Percentiles rank a stretch among this genome's conserved stretches.
These are phyloP conservation scores for Luperina testacea DNA, from an alignment of 2,888 invertebrate species.

Conservation along the genomic window DNA sequence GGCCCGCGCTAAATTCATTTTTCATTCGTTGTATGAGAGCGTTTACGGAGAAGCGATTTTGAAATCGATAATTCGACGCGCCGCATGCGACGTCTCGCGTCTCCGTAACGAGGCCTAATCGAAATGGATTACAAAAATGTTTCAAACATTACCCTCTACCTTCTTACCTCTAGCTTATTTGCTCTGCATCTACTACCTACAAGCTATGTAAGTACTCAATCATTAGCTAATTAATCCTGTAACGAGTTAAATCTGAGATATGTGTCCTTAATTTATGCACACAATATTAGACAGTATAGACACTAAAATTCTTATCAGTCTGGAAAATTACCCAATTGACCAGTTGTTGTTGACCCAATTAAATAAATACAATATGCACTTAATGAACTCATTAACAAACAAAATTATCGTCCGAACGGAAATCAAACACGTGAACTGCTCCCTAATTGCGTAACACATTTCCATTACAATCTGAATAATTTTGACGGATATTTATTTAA, in stretches of 20 bases:
- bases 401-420: background rate
- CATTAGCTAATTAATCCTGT: background rate
- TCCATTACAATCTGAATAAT: no score
- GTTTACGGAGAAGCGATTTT: no score
- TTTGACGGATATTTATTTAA: no score
- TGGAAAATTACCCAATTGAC: constrained; percentile 42
- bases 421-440: background rate
- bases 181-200: background rate
- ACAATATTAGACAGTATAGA: constrained; percentile 3
- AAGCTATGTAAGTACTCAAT: background rate
- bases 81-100: no score
- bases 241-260: background rate
- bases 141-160: background rate
- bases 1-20: no score
- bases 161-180: background rate
- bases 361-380: background rate
- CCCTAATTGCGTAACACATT: no score
- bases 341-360: constrained; percentile 21
- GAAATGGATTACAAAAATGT: background rate
- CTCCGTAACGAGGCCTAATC: no score
- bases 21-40: no score
- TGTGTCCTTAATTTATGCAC: background rate
- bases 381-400: background rate
- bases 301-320: constrained; percentile 41
- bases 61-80: no score